Percentiles rank a stretch among this genome's conserved stretches.
phyloP scores from a whole-genome alignment of 1,140 invertebrate genomes.

The Archivesica marissinica region DNA sequence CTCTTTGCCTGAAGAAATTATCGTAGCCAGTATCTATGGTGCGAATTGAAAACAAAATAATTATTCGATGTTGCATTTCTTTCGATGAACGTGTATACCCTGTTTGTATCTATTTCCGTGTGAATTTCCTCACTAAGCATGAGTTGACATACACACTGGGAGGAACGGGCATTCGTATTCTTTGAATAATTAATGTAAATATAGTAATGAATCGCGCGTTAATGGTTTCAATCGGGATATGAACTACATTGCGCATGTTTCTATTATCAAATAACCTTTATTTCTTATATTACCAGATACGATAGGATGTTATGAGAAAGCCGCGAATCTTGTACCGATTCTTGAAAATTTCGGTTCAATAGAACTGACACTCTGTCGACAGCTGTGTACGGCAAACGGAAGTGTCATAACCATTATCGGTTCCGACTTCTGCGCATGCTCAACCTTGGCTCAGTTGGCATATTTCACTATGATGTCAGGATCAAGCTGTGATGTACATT shows the following conservation, averaged over 20 bases:
- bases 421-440: slow-evolving; percentile 51
- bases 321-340: neutral
- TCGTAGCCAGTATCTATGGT: no score
- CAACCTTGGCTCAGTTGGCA: neutral
- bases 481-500: neutral
- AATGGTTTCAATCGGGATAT: no score
- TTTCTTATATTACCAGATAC: slow-evolving; percentile 3
- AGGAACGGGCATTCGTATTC: neutral
- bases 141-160: no score
- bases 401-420: slow-evolving; percentile 22
- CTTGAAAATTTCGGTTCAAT: slow-evolving; percentile 21
- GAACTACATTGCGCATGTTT: neutral
- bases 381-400: slow-evolving; percentile 12
- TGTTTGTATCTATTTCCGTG: no score
- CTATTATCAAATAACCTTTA: neutral
- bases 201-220: no score
- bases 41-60: no score
- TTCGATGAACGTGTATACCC: no score
- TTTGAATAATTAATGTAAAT: no score
- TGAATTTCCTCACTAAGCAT: no score
- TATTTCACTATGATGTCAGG: neutral
- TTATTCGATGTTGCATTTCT: no score
- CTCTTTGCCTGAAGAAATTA: no score
- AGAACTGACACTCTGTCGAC: slow-evolving; percentile 24
- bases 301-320: slow-evolving; percentile 37